A percentile compares a stretch with the other conserved stretches of the same genome.
Conservation (phyloP, 2,888 invertebrate genomes). For the Coremacera marginata region DNA sequence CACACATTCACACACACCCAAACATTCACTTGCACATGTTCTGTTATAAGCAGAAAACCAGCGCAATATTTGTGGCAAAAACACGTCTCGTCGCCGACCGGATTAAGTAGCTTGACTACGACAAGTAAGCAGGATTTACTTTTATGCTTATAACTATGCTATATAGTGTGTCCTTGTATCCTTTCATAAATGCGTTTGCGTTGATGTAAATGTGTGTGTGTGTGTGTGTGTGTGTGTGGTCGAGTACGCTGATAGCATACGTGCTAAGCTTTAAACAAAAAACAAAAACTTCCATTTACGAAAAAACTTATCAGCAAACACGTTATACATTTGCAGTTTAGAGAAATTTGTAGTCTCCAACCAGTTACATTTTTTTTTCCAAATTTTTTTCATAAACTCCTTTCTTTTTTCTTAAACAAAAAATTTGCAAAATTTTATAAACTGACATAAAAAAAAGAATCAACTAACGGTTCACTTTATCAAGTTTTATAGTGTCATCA, state of each 20-base stretch:
- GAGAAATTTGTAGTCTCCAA: no score
- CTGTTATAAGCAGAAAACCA: neutral
- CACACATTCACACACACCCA: neutral
- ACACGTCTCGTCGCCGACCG: conserved; percentile 36
- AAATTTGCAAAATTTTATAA: no score
- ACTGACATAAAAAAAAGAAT: no score
- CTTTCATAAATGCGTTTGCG: neutral
- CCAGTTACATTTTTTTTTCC: no score
- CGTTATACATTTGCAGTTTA: conserved; percentile 16
- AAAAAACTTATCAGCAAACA: conserved; percentile 22
- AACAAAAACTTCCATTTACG: neutral
- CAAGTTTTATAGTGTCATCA: no score
- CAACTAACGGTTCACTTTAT: no score
- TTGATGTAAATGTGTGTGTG: neutral
- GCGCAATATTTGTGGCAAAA: conserved; percentile 28
- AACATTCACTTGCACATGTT: no score
- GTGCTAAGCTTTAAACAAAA: conserved; percentile 5
- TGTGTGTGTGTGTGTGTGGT: conserved; percentile 14
- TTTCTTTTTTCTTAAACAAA: no score
- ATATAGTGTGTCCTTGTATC: neutral
- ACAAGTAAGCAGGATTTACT: conserved; percentile 24
- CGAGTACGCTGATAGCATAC: conserved; percentile 18
- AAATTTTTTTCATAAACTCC: no score
- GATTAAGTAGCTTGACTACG: conserved; percentile 36
- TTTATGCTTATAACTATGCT: conserved; percentile 6